These are phyloP conservation scores for Xiphias gladius DNA, from an alignment of 2,113 vertebrate species.

Conservation along the genomic window DNA sequence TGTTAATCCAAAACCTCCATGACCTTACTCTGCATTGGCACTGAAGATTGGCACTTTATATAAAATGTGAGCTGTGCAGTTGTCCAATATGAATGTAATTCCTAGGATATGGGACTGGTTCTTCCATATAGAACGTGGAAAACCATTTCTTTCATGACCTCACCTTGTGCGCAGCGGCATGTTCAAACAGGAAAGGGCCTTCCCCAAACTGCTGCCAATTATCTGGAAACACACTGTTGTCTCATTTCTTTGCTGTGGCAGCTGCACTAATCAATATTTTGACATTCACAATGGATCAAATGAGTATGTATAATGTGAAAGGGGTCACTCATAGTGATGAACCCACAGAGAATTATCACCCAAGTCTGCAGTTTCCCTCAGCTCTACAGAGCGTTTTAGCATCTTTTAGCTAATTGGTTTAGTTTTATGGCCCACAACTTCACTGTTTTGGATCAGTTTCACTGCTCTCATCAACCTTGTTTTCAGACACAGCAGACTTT, in stretches of 20 bases:
- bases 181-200: background rate
- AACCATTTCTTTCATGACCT: background rate
- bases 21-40: no score
- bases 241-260: background rate
- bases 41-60: no score
- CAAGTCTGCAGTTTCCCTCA: background rate
- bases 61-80: background rate
- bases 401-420: background rate
- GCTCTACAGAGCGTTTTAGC: background rate
- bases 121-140: background rate
- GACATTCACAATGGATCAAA: background rate
- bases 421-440: background rate
- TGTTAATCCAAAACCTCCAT: no score
- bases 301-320: background rate
- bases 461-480: no score
- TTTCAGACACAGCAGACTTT: background rate
- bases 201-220: background rate
- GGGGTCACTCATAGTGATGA: background rate
- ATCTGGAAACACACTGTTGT: background rate
- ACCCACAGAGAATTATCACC: background rate
- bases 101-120: background rate
- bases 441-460: background rate
- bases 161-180: background rate
- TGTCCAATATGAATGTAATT: background rate
- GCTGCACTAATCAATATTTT: background rate